phyloP scores from a whole-genome alignment of 2,113 vertebrate species.

The Chunga burmeisteri region DNA sequence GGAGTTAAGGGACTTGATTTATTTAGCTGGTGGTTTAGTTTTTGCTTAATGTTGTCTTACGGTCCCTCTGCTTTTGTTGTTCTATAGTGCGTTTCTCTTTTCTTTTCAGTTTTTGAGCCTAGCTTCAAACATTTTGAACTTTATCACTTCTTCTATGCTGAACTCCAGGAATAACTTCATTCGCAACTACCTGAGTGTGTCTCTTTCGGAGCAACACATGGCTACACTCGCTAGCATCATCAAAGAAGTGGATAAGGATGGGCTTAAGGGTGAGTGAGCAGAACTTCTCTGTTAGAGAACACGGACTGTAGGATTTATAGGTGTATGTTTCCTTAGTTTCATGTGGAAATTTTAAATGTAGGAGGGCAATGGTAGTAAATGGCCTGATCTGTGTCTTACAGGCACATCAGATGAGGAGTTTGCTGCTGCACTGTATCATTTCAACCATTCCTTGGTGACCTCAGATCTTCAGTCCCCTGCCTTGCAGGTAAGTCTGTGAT shows the following conservation, averaged over 20 bases:
- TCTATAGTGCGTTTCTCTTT: not conserved
- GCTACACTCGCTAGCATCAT: slow-evolving; percentile 95
- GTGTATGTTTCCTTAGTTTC: not conserved
- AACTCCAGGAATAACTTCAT: slow-evolving; percentile 98
- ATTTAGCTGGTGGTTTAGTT: not conserved
- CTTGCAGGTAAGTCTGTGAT: slow-evolving; percentile 81
- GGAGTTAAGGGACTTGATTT: not conserved
- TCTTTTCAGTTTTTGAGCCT: slow-evolving; percentile 89
- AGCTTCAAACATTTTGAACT: slow-evolving; percentile 96
- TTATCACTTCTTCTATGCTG: slow-evolving; percentile 96
- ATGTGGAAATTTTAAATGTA: not conserved
- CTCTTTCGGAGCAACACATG: slow-evolving; percentile 96
- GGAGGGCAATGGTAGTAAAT: not conserved
- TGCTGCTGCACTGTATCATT: slow-evolving; percentile 94
- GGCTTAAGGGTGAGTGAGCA: slow-evolving; percentile 84
- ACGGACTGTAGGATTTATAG: not conserved
- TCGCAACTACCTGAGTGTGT: slow-evolving; percentile 96
- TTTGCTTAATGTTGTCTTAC: not conserved
- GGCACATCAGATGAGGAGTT: slow-evolving; percentile 96
- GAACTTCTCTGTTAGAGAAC: not conserved
- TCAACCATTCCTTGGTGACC: slow-evolving; percentile 96
- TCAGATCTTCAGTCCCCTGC: slow-evolving; percentile 95
- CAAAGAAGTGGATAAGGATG: slow-evolving; percentile 97
- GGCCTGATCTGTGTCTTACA: slow-evolving; percentile 19
- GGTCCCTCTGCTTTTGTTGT: not conserved